Base-by-base conservation (phyloP, 2,113 vertebrate genomes). In the Heterocephalus glaber region DNA sequence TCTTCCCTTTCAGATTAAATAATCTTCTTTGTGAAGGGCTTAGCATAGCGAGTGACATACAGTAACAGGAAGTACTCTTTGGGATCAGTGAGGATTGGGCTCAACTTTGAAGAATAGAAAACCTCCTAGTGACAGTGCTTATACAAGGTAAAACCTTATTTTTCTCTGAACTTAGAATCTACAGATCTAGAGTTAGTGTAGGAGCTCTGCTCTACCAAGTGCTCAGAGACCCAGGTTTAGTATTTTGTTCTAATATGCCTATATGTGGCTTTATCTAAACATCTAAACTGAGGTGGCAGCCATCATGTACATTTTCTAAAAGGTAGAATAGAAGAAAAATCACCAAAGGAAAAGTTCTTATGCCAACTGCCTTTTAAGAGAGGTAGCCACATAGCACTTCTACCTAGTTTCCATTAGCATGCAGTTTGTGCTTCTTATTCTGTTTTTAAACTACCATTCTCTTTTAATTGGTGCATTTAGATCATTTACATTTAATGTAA, bases 401-500 rank as follows among this genome's bases (percentile, higher is more conserved):
- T 93, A 30, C 16, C 90, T 86, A 54, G 0, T 14, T 92, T n/a
- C 2, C 14, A 70, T 76, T 70, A 89, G 30, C 30, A 22, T 86
- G 30, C 47, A 38, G 19, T 41, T 54, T 28, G n/a, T 47, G 65
- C 44, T 63, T 52, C 74, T 47, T 72, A 65, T 58, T 16, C 63
- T 84, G 44, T 77, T 49, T 63, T 41, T 6, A 56, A 83, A 22
- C 12, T 44, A 80, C 19, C 12, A 35, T 76, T 97, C 63, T 93
- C 38, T 86, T 96, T 86, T 89, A 86, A 92, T 89, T 86, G 24
- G 41, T 83, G 1, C 83, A 47, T 79, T 94, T 95, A 95, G 56
- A 19, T 72, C 84, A 87, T 95, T 97, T 93, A 86, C 30, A 93
- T 86, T 95, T 97, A 96, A 93, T 96, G 11, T 68, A 83, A 91